phyloP scores from a whole-genome alignment of 2,888 invertebrate species.

The Agapetus fuscipes region DNA sequence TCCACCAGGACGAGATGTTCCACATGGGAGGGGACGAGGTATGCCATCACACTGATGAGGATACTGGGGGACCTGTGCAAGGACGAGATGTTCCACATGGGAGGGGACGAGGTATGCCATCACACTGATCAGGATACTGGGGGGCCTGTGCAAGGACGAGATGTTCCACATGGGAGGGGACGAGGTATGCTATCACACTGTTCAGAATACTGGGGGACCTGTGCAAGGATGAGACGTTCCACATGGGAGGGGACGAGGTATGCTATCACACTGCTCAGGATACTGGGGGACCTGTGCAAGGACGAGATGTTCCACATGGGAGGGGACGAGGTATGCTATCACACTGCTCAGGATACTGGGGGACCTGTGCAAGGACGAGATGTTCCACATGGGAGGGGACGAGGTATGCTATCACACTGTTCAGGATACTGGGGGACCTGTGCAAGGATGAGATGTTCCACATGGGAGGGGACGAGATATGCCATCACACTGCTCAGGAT shows the following conservation, averaged over 20 bases:
- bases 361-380: too few relatives aligned
- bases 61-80: slow-evolving; percentile 60
- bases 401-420: too few relatives aligned
- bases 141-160: slow-evolving; percentile 60
- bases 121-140: slow-evolving; percentile 37
- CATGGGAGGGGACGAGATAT: too few relatives aligned
- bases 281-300: too few relatives aligned
- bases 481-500: too few relatives aligned
- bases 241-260: slow-evolving; percentile 83
- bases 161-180: slow-evolving; percentile 79
- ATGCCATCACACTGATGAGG: slow-evolving; percentile 20
- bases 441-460: too few relatives aligned
- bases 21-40: slow-evolving; percentile 87
- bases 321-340: too few relatives aligned
- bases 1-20: slow-evolving; percentile 51
- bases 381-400: too few relatives aligned
- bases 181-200: slow-evolving; percentile 45
- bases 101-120: slow-evolving; percentile 67
- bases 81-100: slow-evolving; percentile 69
- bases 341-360: too few relatives aligned
- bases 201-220: slow-evolving; percentile 50
- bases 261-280: slow-evolving; percentile 14
- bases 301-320: too few relatives aligned
- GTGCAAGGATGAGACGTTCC: slow-evolving; percentile 62
- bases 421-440: too few relatives aligned